Conservation (phyloP, 1,140 invertebrate species). For the Trachymyrmex cornetzi region DNA sequence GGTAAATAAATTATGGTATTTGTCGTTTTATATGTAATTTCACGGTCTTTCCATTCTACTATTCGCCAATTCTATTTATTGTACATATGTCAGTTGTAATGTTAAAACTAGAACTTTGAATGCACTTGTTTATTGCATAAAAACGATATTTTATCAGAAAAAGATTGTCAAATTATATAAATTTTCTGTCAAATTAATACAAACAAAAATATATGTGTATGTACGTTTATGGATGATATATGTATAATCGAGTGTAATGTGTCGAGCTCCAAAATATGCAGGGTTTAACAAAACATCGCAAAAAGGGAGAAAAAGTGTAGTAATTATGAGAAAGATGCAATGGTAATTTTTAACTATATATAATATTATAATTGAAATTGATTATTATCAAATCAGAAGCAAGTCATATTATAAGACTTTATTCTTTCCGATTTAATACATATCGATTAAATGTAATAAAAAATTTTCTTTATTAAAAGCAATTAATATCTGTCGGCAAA, state of each 20-base stretch:
- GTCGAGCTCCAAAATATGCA: constrained; percentile 32
- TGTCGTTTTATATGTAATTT: constrained; percentile 16
- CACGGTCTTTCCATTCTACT: constrained; percentile 20
- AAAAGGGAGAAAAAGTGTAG: background rate
- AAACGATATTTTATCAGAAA: constrained; percentile 37
- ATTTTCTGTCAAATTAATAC: constrained; percentile 28
- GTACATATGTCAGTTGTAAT: constrained; percentile 27
- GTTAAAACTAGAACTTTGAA: constrained; percentile 23
- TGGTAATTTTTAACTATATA: constrained; percentile 18
- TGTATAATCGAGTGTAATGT: constrained; percentile 28
- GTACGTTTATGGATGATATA: background rate
- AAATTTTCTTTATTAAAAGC: background rate
- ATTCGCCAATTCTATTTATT: constrained; percentile 40
- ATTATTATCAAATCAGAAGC: background rate
- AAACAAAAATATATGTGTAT: background rate
- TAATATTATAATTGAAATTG: constrained; percentile 31
- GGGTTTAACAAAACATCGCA: constrained; percentile 6
- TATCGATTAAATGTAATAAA: constrained; percentile 14
- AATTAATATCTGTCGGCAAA: background rate
- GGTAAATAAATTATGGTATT: constrained; percentile 4
- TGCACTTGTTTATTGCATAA: constrained; percentile 23
- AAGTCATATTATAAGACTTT: constrained; percentile 7
- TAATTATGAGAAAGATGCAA: constrained; percentile 19
- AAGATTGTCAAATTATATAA: constrained; percentile 36
- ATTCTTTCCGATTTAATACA: background rate